phyloP scores from a whole-genome alignment of 2,888 invertebrate species.

The Cybosia mesomella region DNA sequence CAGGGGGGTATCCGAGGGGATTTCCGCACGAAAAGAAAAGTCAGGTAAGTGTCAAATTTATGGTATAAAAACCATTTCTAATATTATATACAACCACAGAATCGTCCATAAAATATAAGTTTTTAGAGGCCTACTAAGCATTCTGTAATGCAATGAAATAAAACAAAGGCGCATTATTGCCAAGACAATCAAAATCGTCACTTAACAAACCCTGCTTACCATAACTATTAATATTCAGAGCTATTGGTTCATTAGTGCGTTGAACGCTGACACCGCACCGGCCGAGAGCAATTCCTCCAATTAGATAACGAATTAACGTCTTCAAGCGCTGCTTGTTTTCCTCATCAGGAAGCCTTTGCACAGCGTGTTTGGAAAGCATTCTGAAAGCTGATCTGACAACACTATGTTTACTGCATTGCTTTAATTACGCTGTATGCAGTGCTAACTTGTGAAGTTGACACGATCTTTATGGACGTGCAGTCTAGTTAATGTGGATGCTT shows the following conservation, averaged over 20 bases:
- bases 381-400: slow-evolving; percentile 63
- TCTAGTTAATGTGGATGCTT: slow-evolving; percentile 11
- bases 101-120: background rate
- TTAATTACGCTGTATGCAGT: slow-evolving; percentile 54
- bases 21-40: too few relatives aligned
- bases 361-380: slow-evolving; percentile 66
- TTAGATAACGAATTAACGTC: slow-evolving; percentile 84
- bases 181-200: background rate
- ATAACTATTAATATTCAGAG: slow-evolving; percentile 47
- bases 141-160: background rate
- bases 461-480: slow-evolving; percentile 14
- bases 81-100: background rate
- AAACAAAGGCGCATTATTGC: background rate
- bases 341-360: slow-evolving; percentile 69
- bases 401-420: slow-evolving; percentile 53
- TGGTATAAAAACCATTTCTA: background rate
- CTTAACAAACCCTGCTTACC: slow-evolving; percentile 25
- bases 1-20: too few relatives aligned
- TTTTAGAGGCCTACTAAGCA: background rate
- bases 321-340: slow-evolving; percentile 71
- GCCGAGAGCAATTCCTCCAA: slow-evolving; percentile 66
- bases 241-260: slow-evolving; percentile 66
- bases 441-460: slow-evolving; percentile 29
- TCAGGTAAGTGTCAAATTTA: background rate
- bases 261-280: slow-evolving; percentile 50